These are phyloP conservation scores for Hylyphantes graminicola DNA, from an alignment of 1,140 invertebrate species.

Conservation along the genomic window DNA sequence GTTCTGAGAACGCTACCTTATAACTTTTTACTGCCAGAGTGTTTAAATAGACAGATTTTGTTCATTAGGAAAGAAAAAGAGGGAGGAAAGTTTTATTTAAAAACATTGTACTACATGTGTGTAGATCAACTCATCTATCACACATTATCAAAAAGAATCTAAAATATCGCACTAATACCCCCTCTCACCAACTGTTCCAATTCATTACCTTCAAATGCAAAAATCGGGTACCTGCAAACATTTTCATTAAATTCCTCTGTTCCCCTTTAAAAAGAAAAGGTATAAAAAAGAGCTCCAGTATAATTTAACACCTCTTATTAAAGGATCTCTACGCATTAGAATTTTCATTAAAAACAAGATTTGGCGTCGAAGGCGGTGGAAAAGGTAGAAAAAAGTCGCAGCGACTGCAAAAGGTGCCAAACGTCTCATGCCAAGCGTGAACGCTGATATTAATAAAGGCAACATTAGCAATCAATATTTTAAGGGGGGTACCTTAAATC, in stretches of 20 bases:
- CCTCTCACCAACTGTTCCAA: too few species aligned
- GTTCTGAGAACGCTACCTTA: too few species aligned
- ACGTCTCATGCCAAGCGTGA: constrained; percentile 34
- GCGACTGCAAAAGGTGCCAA: not conserved
- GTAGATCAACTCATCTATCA: too few species aligned
- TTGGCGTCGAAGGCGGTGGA: not conserved
- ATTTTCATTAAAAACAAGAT: constrained; percentile 57
- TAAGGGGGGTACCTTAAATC: constrained; percentile 23
- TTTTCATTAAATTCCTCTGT: constrained; percentile 56
- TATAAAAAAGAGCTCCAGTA: constrained; percentile 10
- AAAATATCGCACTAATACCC: too few species aligned
- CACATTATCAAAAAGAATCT: too few species aligned
- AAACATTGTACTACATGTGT: too few species aligned
- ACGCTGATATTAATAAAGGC: constrained; percentile 58
- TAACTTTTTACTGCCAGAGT: too few species aligned
- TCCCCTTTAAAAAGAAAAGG: constrained; percentile 15
- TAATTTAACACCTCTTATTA: constrained; percentile 61
- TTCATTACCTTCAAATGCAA: too few species aligned
- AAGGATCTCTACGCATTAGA: constrained; percentile 23
- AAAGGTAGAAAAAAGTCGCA: constrained; percentile 27
- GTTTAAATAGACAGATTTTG: too few species aligned
- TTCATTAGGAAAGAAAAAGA: too few species aligned
- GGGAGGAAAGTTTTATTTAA: too few species aligned
- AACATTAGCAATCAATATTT: constrained; percentile 47
- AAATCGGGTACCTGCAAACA: constrained; percentile 20